Evolutionary conservation across 2,797 vertebrate genomes (phyloP), one percentile per base, ranked within the genome.

Genomic region (Aldrovandia affinis): DNA sequence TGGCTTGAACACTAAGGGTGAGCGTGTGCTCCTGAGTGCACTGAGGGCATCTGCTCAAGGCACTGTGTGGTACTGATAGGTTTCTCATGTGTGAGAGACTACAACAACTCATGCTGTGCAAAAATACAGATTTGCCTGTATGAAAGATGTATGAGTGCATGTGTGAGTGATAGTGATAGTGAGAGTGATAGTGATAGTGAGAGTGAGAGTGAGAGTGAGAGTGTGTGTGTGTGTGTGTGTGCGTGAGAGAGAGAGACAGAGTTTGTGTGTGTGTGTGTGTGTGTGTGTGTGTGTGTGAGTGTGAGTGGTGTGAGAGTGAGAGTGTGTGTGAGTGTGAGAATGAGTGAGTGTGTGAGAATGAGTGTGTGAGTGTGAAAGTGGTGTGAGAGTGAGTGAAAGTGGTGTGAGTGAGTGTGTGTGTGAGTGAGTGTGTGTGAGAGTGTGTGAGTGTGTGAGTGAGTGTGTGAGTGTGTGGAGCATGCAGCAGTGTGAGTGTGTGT

Each of bases 391-490:
- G 1, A 10, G 28, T 65, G 52, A 8, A 3, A 8, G 1, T 3
- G 57, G 25, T 44, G 50, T 75, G 68, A 80, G 36, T 52, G 25
- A 77, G 85, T 85, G 59, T 59, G 78, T 79, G 77, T 63, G 65
- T 59, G 28, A 42, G 77, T 55, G 47, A 28, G 78, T 80, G 59
- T 68, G 44, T 80, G 57, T 39, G 42, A 47, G 20, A 39, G 14
- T 75, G 2, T 1, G 33, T 70, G 57, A 4, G 12, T 25, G 1
- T 25, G 59, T 50, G 33, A 30, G 57, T 73, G 65, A 78, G 39
- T 52, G 25, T 81, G 85, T 85, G 70, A 52, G 81, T 79, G 77
- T 75, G n/a, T n/a, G n/a, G n/a, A n/a, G n/a, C n/a, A n/a, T n/a
- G n/a, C n/a, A n/a, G n/a, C n/a, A n/a, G n/a, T n/a, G 63, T 57